Conservation (phyloP, 2,113 vertebrate genomes). For the Malurus melanocephalus region DNA sequence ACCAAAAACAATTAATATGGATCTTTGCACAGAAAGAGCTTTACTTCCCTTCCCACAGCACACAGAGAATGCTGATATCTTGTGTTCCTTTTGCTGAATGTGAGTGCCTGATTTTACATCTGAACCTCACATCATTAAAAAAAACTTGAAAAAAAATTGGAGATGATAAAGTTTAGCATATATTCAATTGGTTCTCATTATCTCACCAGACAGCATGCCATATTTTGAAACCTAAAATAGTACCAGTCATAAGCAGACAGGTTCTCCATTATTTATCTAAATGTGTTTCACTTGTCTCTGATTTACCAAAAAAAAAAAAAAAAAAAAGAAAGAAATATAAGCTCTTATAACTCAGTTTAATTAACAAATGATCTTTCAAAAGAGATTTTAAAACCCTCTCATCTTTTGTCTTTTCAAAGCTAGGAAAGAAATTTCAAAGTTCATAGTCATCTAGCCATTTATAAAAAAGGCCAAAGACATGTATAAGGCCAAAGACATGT, state of each 20-base stretch:
- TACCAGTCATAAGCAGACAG: neutral
- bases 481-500: neutral
- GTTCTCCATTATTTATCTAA: neutral
- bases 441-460: neutral
- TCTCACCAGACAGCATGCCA: neutral
- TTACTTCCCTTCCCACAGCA: neutral
- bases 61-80: neutral
- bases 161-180: neutral
- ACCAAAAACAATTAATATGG: neutral
- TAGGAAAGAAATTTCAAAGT: neutral
- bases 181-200: neutral
- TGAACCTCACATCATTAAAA: rapidly evolving
- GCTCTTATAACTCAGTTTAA: neutral
- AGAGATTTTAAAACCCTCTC: neutral
- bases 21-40: neutral
- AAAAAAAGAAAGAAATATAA: neutral
- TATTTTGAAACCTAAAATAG: neutral
- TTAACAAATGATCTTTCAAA: neutral
- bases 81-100: neutral
- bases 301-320: neutral
- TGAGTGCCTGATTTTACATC: neutral
- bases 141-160: neutral
- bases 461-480: neutral
- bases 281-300: neutral
- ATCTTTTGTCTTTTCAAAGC: neutral